Evolutionary conservation across 53 echinoderm and acorn worm species (phyloP), one percentile per base, ranked within the genome.

Genomic region (Patiria pectinifera): DNA sequence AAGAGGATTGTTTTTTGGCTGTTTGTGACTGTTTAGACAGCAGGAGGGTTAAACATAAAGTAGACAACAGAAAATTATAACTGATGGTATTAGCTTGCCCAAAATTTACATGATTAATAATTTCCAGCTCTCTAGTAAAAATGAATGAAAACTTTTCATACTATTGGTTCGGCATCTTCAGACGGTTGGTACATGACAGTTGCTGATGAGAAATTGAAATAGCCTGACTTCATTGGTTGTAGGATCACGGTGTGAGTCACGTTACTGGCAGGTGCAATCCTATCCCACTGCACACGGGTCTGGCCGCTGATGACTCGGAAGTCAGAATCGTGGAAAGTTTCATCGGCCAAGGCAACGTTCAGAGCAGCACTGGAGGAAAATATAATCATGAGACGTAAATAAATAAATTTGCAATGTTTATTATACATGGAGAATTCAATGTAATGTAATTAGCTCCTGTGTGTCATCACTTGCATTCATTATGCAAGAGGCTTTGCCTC

Each of bases 181-280:
- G 83, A 26, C 84, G 97, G 94, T 49, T 93, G 66, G 69, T 99
- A 99, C 12, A 90, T 77, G 6, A 99, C 95, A 24, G 86, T 91
- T 18, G 95, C 99, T 48, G 96, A 94, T 5, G 99, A 95, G 88
- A 99, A 94, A 74, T 99, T 99, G 91, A 94, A 99, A 59, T 94
- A 91, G 11, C 96, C 96, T 3, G 94, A 91, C 62, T 93, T 96
- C 71, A 95, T 91, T 14, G 99, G 99, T 66, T 93, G 91, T n/a
- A 99, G 92, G 75, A 99, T 99, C 10, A 99, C 92, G 4, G 94
- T 85, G 84, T 99, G 99, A 15, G 97, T 93, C 35, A 99, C 97
- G 24, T 99, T 99, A 83, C 97, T 99, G 45, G 96, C 99, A 11
- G 99, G 99, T 21, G 99, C 96, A 79, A 99, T 97, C 47, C 99